Conservation (phyloP, 2,113 vertebrate genomes). For the Alosa alosa region DNA sequence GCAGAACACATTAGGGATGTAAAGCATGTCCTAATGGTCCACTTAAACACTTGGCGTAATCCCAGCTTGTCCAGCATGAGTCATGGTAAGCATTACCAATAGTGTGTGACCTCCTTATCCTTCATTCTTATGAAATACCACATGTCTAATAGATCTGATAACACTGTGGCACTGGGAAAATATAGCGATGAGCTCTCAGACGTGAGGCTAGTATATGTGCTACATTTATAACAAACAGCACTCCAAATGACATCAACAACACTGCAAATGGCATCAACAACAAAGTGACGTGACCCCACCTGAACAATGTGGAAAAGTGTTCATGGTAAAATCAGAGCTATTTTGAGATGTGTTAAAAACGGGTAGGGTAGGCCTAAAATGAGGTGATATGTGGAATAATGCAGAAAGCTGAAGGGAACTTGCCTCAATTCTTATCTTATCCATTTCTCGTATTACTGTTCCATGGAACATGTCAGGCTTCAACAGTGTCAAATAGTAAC, state of each 20-base stretch:
- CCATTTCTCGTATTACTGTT: too few species aligned
- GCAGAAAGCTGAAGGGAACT: background rate
- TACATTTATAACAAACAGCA: background rate
- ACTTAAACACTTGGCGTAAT: slow-evolving; percentile 13
- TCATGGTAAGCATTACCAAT: background rate
- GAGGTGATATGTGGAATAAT: background rate
- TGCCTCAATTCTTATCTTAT: too few species aligned
- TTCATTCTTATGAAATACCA: background rate
- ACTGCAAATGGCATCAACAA: background rate
- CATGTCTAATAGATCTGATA: background rate
- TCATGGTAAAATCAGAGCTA: background rate
- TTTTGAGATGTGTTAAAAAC: too few species aligned
- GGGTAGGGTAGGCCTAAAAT: too few species aligned
- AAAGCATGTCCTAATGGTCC: background rate
- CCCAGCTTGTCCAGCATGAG: background rate
- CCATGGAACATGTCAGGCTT: too few species aligned
- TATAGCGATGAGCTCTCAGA: background rate
- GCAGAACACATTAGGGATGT: background rate
- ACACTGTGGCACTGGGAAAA: background rate
- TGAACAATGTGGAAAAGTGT: background rate
- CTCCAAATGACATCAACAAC: background rate
- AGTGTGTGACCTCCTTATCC: background rate
- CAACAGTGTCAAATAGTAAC: too few species aligned
- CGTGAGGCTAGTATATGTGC: background rate
- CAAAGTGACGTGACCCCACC: background rate